Evolutionary conservation across 1,140 invertebrate species (phyloP), one percentile per base, ranked within the genome.

Genomic region (Lepidotrigona ventralis): DNA sequence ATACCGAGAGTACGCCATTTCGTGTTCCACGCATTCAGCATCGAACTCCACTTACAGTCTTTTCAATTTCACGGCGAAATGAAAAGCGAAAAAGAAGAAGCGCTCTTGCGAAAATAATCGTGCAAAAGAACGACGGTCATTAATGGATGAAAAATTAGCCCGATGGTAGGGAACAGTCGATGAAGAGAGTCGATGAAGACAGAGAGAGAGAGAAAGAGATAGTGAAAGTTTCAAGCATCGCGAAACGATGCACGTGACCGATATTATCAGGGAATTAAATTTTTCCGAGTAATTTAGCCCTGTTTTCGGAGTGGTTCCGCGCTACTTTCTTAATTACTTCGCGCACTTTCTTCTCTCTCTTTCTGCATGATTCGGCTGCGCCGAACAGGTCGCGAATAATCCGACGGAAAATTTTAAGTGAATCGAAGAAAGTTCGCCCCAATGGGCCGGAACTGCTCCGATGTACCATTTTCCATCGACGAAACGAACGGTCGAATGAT

Each of bases 301-400:
- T 71, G 75, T 78, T 78, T 70, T 66, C 74, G 39, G 66, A 78
- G 75, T 78, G 75, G 75, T 83, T 83, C 58, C 75, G 56, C 51
- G 81, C 81, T 78, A 83, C 81, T 83, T 83, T 83, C 81, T 83
- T 78, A 83, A 83, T 83, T 83, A 83, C 81, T 83, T 83, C 74
- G 81, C 66, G 75, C 54, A 78, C 70, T 83, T 78, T 54, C 19
- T 54, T 17, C 9, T 14, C 9, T 54, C 19, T 56, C 19, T 54
- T 8, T 46, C 39, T 46, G 33, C 33, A 33, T 33, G 63, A 68
- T 81, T 33, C 70, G 63, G 19, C 46, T 54, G 63, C 53, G 71
- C 23, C n/a, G 66, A 76, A 82, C 64, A 74, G 26, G 66, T 60
- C 66, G 66, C 81, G 54, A 33, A 63, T 83, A 71, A 83, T 78